Evolutionary conservation across 2,888 invertebrate species (phyloP).

Genomic region (Hesperia comma): DNA sequence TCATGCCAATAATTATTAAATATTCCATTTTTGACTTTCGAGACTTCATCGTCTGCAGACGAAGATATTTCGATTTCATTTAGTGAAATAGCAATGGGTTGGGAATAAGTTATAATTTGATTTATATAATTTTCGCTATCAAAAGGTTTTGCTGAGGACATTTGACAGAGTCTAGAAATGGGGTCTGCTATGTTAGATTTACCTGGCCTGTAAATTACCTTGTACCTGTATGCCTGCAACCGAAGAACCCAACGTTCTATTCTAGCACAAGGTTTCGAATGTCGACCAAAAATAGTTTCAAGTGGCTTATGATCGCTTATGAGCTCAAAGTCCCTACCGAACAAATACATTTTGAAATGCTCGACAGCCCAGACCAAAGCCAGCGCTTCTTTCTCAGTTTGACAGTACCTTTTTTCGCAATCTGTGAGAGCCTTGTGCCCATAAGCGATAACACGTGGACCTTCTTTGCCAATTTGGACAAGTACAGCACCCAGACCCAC

Average conservation of each 20-base stretch:
- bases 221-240: slow-evolving; percentile 48
- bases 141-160: too few relatives aligned
- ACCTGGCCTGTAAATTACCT: slow-evolving; percentile 48
- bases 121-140: too few relatives aligned
- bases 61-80: too few relatives aligned
- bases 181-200: slow-evolving; percentile 50
- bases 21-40: too few relatives aligned
- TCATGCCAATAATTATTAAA: too few relatives aligned
- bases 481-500: slow-evolving; percentile 44
- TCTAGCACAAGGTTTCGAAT: slow-evolving; percentile 52
- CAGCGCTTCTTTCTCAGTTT: slow-evolving; percentile 50
- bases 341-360: slow-evolving; percentile 43
- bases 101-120: too few relatives aligned
- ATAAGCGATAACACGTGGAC: slow-evolving; percentile 47
- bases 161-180: slow-evolving; percentile 42
- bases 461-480: slow-evolving; percentile 35
- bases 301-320: slow-evolving; percentile 55
- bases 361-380: slow-evolving; percentile 48
- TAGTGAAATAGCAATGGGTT: too few relatives aligned
- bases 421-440: slow-evolving; percentile 46
- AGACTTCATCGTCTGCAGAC: too few relatives aligned
- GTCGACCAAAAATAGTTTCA: slow-evolving; percentile 48
- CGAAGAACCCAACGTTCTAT: slow-evolving; percentile 54
- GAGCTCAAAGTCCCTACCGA: slow-evolving; percentile 47
- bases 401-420: slow-evolving; percentile 46